Conservation (phyloP, 2,888 invertebrate genomes). For the Aphelenchoides bicaudatus region DNA sequence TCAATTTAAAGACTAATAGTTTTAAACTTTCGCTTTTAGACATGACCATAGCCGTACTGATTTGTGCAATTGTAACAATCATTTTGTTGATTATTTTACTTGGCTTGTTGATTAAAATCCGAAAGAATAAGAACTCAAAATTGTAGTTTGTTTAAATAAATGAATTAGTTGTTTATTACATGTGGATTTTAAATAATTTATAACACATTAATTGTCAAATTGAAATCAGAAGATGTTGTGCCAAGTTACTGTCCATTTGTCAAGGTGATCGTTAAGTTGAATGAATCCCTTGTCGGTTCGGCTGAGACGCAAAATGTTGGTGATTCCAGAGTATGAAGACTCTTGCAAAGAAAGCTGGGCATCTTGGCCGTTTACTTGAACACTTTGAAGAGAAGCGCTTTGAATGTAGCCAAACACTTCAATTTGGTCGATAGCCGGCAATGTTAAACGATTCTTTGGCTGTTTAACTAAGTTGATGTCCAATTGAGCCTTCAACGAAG, state of each 20-base stretch:
- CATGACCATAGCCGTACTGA: no score
- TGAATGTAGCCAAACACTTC: slow-evolving; percentile 46
- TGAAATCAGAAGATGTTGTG: slow-evolving; percentile 2
- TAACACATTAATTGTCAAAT: no score
- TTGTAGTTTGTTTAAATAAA: no score
- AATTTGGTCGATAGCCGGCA: slow-evolving; percentile 42
- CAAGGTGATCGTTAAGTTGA: slow-evolving; percentile 1
- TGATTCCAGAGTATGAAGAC: slow-evolving; percentile 12
- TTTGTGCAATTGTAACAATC: no score
- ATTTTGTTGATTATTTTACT: no score
- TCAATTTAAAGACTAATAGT: no score
- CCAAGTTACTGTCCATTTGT: slow-evolving; percentile 14
- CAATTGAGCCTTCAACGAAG: background rate
- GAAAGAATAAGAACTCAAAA: no score
- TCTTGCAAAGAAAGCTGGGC: slow-evolving; percentile 21
- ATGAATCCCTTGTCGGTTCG: slow-evolving; percentile 4
- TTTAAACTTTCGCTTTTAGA: no score
- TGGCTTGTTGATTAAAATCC: no score
- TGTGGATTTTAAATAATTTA: no score
- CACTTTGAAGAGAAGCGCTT: background rate
- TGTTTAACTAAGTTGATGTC: slow-evolving; percentile 1
- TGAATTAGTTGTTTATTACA: no score
- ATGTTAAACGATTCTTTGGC: background rate
- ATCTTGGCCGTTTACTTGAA: slow-evolving; percentile 30
- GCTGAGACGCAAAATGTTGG: slow-evolving; percentile 18